Conservation (phyloP, 1,140 invertebrate species). For the Polypedilum pembai region DNA sequence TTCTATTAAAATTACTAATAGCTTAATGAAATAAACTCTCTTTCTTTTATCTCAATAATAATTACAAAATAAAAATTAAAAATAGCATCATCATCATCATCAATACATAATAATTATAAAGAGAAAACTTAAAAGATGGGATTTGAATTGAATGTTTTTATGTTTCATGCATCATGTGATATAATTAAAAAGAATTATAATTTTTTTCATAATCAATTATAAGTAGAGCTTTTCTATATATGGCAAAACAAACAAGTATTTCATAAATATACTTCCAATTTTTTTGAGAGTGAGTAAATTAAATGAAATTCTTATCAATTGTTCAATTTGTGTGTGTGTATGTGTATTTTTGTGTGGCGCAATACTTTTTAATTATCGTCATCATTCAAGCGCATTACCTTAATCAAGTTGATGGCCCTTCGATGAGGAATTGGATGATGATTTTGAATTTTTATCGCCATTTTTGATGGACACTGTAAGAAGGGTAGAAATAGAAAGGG, state of each 20-base stretch:
- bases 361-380: not conserved
- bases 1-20: no score
- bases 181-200: not conserved
- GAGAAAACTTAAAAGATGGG: no score
- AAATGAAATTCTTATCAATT: constrained; percentile 18
- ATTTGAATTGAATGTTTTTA: no score
- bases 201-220: not conserved
- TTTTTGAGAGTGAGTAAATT: constrained; percentile 1
- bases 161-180: no score
- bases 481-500: not conserved
- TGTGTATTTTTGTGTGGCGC: no score
- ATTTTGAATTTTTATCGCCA: constrained; percentile 26
- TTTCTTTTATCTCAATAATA: no score
- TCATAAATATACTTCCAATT: not conserved
- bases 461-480: constrained; percentile 8
- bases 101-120: no score
- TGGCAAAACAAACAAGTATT: constrained; percentile 3
- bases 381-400: not conserved
- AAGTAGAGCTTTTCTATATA: not conserved
- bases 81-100: no score
- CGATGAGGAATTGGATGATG: constrained; percentile 23
- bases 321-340: not conserved
- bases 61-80: no score
- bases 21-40: no score
- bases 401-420: constrained; percentile 1